Base-by-base conservation (phyloP, 2,797 vertebrate genomes). In the Pachyuromys duprasi region DNA sequence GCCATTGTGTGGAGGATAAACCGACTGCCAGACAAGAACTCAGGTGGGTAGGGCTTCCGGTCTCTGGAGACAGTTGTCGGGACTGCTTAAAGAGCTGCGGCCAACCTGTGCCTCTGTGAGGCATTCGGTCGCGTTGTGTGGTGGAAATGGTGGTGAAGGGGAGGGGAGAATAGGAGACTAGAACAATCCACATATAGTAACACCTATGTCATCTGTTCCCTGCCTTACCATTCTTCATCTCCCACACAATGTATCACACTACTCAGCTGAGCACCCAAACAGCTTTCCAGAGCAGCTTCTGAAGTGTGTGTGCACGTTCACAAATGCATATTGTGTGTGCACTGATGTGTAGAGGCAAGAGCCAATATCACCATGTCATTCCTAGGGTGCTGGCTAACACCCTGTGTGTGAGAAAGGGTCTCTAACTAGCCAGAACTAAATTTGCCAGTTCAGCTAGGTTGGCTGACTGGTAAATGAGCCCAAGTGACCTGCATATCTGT, bases 1-100 rank as follows among this genome's bases (percentile, higher is more conserved):
- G 97, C 99, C 93, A 99, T 99, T 2, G 99, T 99, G 57, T 99
- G 99, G 99, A 99, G 99, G 97, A 99, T 99, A 96, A 98, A 98
- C 97, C 98, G 99, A 8, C 98, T 99, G 96, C 99, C 99, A 53
- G 99, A 99, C 98, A 99, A 99, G 98, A 99, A 99, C 98, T 99
- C 99, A 97, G 99, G 99, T 99, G 98, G 98, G 99, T 98, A 69
- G 63, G 31, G 75, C 15, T 94, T 45, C 26, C 75, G 8, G 33
- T 67, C 75, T 20, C 39, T 18, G 49, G 75, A 83, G 72, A 33
- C 9, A 8, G 7, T 92, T 88, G 0, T 39, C 13, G 53, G 8
- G 84, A 28, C 15, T 8, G 69, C 83, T 55, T 17, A 86, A 17
- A 57, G 49, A 72, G 65, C 45, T 55, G 33, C 65, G 22, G 33